Base-by-base conservation (phyloP, 2,888 invertebrate genomes). In the Sycophila texana region DNA sequence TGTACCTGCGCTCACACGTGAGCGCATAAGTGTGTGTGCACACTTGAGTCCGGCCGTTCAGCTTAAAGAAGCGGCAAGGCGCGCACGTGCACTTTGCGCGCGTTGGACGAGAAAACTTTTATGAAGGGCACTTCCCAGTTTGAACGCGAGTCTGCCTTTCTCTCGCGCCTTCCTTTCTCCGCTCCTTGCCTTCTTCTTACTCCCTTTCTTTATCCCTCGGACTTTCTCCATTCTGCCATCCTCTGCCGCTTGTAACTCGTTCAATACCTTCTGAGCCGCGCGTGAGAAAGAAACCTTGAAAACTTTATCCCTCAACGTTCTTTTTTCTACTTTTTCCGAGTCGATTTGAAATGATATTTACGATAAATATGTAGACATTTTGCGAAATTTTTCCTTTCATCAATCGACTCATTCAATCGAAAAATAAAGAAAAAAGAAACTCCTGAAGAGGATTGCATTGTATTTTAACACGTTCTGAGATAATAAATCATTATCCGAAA, bases 91-190 rank as follows among this genome's bases (percentile, higher is more conserved):
- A 57, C 67, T 39, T 39, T 39, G 39, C 20, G 51, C 26, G 39
- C 30, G n/a, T 61, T 30, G 61, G 18, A 47, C 61, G 70, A 63
- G 70, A 53, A 76, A 76, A 76, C 55, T 76, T 76, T 76, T 63
- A 76, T 76, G 63, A 76, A 76, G 70, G 70, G 77, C 71, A 57
- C 65, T 71, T 71, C 57, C 65, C 55, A 67, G 73, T 65, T 65
- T 65, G 55, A 74, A 65, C 73, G 55, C 30, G 47, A 47, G 39
- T 57, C 57, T 14, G 16, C 30, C 20, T 65, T n/a, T 18, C n/a
- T 39, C 49, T 65, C 49, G 18, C 22, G 22, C 58, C 18, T 60
- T 22, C 4, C 18, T 7, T 60, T n/a, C 18, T 22, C 18, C 16
- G 14, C 53, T 22, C 20, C 18, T 20, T n/a, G 0, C 26, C 61